These are phyloP conservation scores for Ctenodactylus gundi DNA, from an alignment of 2,113 vertebrate species.

Conservation along the genomic window DNA sequence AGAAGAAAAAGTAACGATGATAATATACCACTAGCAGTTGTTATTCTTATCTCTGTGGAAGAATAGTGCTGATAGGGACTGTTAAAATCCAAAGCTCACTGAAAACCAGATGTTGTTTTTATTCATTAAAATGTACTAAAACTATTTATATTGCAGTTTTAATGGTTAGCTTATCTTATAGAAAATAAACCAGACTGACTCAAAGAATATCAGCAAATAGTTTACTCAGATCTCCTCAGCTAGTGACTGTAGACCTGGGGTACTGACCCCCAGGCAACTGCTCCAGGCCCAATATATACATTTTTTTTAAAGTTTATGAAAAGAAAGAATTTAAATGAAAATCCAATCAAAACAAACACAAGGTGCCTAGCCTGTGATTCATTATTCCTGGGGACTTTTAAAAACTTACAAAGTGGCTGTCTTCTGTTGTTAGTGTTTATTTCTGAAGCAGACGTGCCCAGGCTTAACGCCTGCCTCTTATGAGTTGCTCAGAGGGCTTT, in stretches of 20 bases:
- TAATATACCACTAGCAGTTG: not conserved
- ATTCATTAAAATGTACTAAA: not conserved
- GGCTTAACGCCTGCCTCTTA: not conserved
- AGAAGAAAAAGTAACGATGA: not conserved
- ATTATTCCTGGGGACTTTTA: not conserved
- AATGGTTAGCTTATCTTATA: not conserved
- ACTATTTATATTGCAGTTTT: not conserved
- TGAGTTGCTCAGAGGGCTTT: conserved; percentile 10
- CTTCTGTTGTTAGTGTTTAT: not conserved
- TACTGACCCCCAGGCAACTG: not conserved
- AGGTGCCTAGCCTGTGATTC: not conserved
- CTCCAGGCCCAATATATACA: not conserved
- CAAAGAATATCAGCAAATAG: not conserved
- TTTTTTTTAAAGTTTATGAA: not conserved
- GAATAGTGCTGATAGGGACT: not conserved
- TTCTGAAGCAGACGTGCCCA: not conserved
- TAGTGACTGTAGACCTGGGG: not conserved
- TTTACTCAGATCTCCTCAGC: conserved; percentile 9
- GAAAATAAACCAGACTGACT: not conserved
- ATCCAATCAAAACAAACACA: not conserved
- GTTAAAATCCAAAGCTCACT: not conserved
- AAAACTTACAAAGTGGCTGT: not conserved
- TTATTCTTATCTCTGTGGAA: too few relatives aligned
- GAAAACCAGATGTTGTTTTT: not conserved
- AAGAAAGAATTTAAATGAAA: not conserved